Base-by-base conservation (phyloP, 2,113 vertebrate species). In the Hemichromis elongatus region DNA sequence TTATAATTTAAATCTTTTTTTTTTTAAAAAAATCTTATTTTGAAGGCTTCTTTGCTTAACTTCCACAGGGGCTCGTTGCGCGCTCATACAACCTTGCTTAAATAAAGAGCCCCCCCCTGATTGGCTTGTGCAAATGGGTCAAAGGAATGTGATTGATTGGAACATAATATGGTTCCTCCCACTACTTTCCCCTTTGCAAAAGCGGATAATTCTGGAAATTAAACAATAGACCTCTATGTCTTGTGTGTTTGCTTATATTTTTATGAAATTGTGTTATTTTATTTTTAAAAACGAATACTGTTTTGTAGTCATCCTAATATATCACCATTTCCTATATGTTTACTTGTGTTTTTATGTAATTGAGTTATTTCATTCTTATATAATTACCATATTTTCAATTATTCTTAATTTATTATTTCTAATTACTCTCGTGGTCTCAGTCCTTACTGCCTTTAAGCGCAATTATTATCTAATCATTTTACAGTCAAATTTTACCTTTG, bases 51-150 rank as follows among this genome's bases (percentile, higher is more conserved):
- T 1, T 14, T 14, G 1, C 1, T 1, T 6, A 3, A 10, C 33
- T 92, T 93, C 90, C 90, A 50, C 24, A 82, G 18, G 55, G 35
- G 14, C 16, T 45, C 14, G 11, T 8, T 75, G 81, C 33, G 16
- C 50, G 13, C 33, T 89, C 95, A 90, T 9, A 89, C 92, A 90
- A 95, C 56, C 94, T n/a, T 94, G 93, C 86, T 92, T 30, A 54
- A 18, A n/a, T n/a, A 26, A 28, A 18, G 5, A 3, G 21, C 47
- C n/a, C 14, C 56, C 16, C 30, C 54, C 28, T 89, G 78, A 95
- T 96, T 94, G 94, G 94, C 81, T 68, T 1, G n/a, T 42, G 21
- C 12, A 90, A 84, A 11, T 88, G 54, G 86, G 80, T 90, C 56
- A 55, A 54, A 21, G 11, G 13, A 13, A 84, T 83, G 87, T 35